phyloP scores from a whole-genome alignment of 2,113 vertebrate genomes.

The Erythrolamprus reginae region DNA sequence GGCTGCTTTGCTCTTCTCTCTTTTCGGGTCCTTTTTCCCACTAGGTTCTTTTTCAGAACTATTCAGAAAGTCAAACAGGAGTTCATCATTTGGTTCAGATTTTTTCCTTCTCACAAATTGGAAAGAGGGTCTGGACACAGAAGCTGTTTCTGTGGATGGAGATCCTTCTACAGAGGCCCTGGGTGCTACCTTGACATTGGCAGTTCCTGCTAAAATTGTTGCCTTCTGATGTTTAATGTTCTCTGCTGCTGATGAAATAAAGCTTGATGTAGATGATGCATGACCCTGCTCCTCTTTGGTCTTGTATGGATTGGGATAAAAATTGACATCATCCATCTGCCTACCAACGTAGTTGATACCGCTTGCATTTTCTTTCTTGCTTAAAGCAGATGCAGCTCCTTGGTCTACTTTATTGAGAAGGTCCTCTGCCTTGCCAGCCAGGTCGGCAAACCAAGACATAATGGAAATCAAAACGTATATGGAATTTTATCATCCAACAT shows the following conservation, averaged over 20 bases:
- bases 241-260: conserved; percentile 84
- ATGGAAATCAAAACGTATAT: conserved; percentile 34
- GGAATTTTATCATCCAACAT: conserved; percentile 7
- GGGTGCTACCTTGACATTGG: conserved; percentile 66
- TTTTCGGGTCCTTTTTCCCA: conserved; percentile 76
- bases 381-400: conserved; percentile 89
- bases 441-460: conserved; percentile 94
- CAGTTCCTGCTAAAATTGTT: conserved; percentile 77
- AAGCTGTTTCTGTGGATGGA: conserved; percentile 46
- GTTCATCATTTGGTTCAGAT: conserved; percentile 89
- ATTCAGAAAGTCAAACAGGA: conserved; percentile 96
- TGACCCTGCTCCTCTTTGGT: conserved; percentile 59
- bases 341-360: conserved; percentile 45
- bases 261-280: conserved; percentile 63
- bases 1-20: conserved; percentile 70
- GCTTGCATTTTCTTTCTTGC: conserved; percentile 62
- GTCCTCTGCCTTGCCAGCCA: conserved; percentile 92
- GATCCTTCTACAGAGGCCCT: conserved; percentile 50
- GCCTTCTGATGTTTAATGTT: conserved; percentile 84
- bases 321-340: conserved; percentile 47
- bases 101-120: conserved; percentile 90
- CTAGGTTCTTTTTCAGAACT: conserved; percentile 84
- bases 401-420: conserved; percentile 95
- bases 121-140: conserved; percentile 70
- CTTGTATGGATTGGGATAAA: conserved; percentile 56